Evolutionary conservation across 2,113 vertebrate species (phyloP), one percentile per base, ranked within the genome.

Genomic region (Micronycteris hirsuta): DNA sequence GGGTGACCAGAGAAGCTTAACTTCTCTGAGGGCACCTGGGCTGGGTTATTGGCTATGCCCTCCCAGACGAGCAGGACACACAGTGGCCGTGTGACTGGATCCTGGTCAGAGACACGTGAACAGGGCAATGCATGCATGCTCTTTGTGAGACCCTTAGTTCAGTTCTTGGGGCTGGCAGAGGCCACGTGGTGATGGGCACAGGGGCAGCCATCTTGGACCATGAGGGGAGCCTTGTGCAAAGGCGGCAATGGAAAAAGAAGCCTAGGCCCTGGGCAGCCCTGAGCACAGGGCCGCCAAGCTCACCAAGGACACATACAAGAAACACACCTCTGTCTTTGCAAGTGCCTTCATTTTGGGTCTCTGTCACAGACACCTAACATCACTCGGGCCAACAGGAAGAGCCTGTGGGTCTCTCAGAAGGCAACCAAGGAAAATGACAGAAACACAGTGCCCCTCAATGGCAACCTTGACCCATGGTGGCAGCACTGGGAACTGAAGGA

Each of bases 111-210:
- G n/a, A 36, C 28, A 16, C 6, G 7, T 26, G n/a, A 52, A n/a
- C 20, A 26, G 80, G 24, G 45, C 0, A 0, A 3, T 43, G 31
- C 28, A 5, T 3, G 45, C 15, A 31, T 31, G 11, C 15, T 77
- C 82, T 49, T 65, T 2, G 0, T 49, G 41, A 88, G 67, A 17
- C 13, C 33, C n/a, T 89, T 47, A 63, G 33, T 43, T 52, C 49
- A 52, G 14, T 95, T 36, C 58, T 15, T 13, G 2, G 33, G 73
- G 63, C 13, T n/a, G 11, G 86, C 31, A 43, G 61, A 63, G 28
- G 36, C n/a, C 15, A 16, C 2, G 1, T 14, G 33, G 56, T 43
- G 92, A 70, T 4, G 43, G 67, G 43, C 11, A 0, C 0, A 20
- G 73, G 77, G 90, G 16, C 41, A 68, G 87, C 73, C 38, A 47